These are phyloP conservation scores for Rhodinocichla rosea DNA, from an alignment of 2,113 vertebrate genomes.

Conservation along the genomic window DNA sequence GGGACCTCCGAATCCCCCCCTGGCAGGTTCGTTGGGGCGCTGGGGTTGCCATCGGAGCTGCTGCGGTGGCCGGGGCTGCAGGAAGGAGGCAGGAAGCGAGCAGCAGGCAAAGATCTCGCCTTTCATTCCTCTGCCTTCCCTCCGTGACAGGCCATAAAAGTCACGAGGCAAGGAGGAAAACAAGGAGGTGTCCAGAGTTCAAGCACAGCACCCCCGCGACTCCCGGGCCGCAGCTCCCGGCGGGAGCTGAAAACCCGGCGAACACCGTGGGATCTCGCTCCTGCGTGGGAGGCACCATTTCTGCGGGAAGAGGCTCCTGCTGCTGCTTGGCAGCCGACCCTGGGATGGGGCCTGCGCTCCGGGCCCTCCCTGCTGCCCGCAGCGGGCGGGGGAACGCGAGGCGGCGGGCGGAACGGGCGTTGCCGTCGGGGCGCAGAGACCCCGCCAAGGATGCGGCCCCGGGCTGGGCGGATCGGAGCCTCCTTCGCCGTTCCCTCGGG, in stretches of 20 bases:
- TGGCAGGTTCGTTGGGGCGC: accelerated
- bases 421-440: too few relatives aligned
- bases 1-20: background rate
- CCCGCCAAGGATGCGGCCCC: background rate
- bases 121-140: background rate
- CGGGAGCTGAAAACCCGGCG: background rate
- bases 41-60: background rate
- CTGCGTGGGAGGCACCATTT: slow-evolving; percentile 1
- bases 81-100: background rate
- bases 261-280: background rate
- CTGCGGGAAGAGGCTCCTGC: background rate
- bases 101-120: background rate
- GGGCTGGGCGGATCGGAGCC: too few relatives aligned
- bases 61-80: background rate
- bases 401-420: background rate
- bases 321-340: background rate
- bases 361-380: background rate
- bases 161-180: slow-evolving; percentile 25
- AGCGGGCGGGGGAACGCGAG: background rate
- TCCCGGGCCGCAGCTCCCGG: background rate
- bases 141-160: slow-evolving; percentile 31
- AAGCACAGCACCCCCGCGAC: background rate
- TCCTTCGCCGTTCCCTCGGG: background rate
- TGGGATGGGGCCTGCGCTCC: background rate
- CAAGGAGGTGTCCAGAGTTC: slow-evolving; percentile 37